Conservation (phyloP, 2,888 invertebrate genomes). For the Lacanobia oleracea region DNA sequence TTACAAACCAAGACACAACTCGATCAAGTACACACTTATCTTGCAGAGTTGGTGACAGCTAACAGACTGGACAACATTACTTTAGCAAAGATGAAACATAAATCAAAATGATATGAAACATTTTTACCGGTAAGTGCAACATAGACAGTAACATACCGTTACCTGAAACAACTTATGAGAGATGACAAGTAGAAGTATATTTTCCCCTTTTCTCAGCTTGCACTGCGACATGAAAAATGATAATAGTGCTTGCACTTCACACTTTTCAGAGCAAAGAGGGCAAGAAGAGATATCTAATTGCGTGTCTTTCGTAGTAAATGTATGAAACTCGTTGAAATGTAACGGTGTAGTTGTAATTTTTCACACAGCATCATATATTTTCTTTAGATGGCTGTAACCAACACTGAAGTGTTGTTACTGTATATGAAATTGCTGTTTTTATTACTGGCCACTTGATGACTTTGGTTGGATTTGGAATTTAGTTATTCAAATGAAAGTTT, state of each 20-base stretch:
- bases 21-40: neutral
- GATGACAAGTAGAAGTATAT: conserved; percentile 34
- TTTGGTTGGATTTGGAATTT: too few species aligned
- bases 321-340: conserved; percentile 3
- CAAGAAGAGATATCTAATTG: conserved; percentile 29
- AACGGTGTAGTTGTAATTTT: conserved; percentile 2
- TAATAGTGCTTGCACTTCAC: conserved; percentile 32
- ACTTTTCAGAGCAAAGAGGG: conserved; percentile 7
- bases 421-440: too few species aligned
- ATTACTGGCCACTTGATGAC: too few species aligned
- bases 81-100: neutral
- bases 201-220: conserved; percentile 9
- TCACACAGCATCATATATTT: neutral
- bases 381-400: neutral
- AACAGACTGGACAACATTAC: neutral
- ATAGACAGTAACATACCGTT: neutral
- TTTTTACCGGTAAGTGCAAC: conserved; percentile 10
- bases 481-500: too few species aligned
- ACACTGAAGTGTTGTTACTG: neutral
- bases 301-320: conserved; percentile 28
- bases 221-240: conserved; percentile 43
- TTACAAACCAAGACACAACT: neutral
- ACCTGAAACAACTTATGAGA: conserved; percentile 6
- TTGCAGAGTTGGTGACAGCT: neutral
- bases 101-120: conserved; percentile 11